phyloP scores from a whole-genome alignment of 1,140 invertebrate genomes.

The Cylas formicarius region DNA sequence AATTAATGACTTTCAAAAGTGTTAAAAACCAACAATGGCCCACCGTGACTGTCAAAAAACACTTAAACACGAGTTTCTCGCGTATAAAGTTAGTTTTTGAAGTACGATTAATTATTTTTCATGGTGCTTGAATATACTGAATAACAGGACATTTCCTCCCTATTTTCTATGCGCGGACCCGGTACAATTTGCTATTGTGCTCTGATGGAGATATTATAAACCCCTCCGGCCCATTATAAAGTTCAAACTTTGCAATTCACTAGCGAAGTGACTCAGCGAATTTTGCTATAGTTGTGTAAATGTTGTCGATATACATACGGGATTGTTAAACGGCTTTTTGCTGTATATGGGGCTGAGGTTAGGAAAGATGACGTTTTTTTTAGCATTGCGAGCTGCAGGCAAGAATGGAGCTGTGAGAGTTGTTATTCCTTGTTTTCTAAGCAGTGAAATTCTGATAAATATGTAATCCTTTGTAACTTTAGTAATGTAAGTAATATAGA shows the following conservation, averaged over 20 bases:
- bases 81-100: constrained; percentile 33
- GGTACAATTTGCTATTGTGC: constrained; percentile 24
- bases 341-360: no score
- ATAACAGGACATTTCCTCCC: constrained; percentile 33
- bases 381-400: no score
- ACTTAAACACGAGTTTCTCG: constrained; percentile 25
- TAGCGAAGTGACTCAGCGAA: constrained; percentile 21
- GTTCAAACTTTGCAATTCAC: constrained; percentile 25
- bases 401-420: no score
- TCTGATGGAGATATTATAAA: constrained; percentile 34
- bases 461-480: no score
- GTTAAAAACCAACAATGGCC: constrained; percentile 26
- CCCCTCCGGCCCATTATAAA: constrained; percentile 23
- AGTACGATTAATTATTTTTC: constrained; percentile 39
- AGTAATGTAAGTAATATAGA: no score
- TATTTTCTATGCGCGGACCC: constrained; percentile 26
- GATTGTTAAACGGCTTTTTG: no score
- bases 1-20: no score
- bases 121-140: constrained; percentile 36
- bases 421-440: no score
- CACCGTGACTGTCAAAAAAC: constrained; percentile 26
- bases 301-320: no score
- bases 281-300: no score
- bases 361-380: no score
- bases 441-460: no score